Base-by-base conservation (phyloP, 2,888 invertebrate species). In the Minunthozetes semirufus region DNA sequence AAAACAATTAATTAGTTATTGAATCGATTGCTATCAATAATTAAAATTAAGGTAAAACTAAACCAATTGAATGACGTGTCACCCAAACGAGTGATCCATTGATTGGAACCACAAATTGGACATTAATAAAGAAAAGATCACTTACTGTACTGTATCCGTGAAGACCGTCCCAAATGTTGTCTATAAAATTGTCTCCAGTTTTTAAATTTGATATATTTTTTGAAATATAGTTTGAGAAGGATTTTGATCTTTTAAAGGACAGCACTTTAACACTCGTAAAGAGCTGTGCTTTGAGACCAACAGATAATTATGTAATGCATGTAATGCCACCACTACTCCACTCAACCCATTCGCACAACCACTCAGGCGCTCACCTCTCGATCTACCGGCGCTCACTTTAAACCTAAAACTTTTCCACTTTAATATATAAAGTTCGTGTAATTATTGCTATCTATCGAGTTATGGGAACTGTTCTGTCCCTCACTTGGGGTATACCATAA, bases 121-220 rank as follows among this genome's bases (percentile, higher is more conserved):
- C 53, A n/a, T 5, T 9, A 53, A 53, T 53, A 5, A n/a, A n/a
- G 53, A 2, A 3, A 53, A 19, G 50, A 15, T 50, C 61, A 61
- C 61, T 61, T 61, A 61, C 61, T 61, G 61, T 61, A 61, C 61
- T 61, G 61, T 33, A 25, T 61, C 61, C 61, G 61, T 61, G 13
- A 27, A 61, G 33, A 33, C 27, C 61, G 13, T 9, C 22, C 61
- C 61, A n/a, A 33, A n/a, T 22, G 13, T 3, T 59, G 59, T 9
- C 59, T 61, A 27, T 61, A 61, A 61, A 61, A 8, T 25, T 4
- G 15, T 13, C 27, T 61, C 61, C 61, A 61, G 29, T n/a, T 33
- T 61, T 61, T 19, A 27, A 59, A 50, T n/a, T 19, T 19, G 61
- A 11, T 33, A 29, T 29, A n/a, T 59, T 2, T 22, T 27, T 11